Conservation (phyloP, 2,113 vertebrate species). For the Stomatorhinus ivindoensis region DNA sequence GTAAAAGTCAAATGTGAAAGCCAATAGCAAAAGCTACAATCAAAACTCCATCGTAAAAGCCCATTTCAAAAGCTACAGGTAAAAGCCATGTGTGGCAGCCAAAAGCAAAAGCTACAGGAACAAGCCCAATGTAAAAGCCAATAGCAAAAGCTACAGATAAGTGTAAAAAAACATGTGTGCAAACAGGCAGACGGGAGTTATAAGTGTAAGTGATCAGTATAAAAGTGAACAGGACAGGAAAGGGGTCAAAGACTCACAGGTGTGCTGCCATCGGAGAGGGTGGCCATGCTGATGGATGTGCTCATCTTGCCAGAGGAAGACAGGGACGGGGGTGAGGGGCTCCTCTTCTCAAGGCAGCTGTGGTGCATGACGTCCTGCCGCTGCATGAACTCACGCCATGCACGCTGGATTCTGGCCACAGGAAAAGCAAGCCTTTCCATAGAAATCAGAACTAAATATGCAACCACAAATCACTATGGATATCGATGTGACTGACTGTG, state of each 20-base stretch:
- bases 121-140: background rate
- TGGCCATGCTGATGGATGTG: constrained; percentile 88
- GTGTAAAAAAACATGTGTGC: background rate
- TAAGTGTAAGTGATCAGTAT: background rate
- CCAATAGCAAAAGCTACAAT: background rate
- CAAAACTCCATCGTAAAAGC: background rate
- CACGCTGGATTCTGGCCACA: constrained; percentile 72
- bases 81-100: background rate
- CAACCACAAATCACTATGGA: background rate
- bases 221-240: background rate
- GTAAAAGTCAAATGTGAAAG: background rate
- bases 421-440: background rate
- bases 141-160: background rate
- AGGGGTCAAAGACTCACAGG: constrained; percentile 69
- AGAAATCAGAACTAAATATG: background rate
- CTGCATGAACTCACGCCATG: constrained; percentile 77
- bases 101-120: background rate
- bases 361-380: constrained; percentile 62
- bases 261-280: constrained; percentile 84
- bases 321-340: constrained; percentile 73
- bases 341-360: constrained; percentile 64
- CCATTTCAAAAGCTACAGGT: background rate
- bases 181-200: background rate
- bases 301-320: constrained; percentile 86
- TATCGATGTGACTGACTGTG: background rate